A percentile compares a stretch with the other conserved stretches of the same genome.
phyloP scores from a whole-genome alignment of 2,888 invertebrate genomes.

The Drosophila peninsularis region DNA sequence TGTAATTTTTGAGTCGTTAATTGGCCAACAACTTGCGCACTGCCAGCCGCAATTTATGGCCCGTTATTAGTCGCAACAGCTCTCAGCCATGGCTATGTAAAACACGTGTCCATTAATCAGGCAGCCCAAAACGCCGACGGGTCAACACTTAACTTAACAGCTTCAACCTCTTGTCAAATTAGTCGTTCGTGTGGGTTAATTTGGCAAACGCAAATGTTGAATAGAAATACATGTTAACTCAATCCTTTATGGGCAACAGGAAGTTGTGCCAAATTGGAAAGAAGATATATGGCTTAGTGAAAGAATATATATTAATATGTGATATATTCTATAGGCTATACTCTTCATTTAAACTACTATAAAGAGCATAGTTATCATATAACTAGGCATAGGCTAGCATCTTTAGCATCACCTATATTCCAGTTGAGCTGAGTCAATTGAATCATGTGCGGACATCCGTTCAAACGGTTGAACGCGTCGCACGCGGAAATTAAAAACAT shows the following conservation, averaged over 20 bases:
- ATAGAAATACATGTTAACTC: not conserved
- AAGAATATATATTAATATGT: too few relatives aligned
- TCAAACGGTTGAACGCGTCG: constrained; percentile 3
- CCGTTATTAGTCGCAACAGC: constrained; percentile 54
- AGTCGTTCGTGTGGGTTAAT: constrained; percentile 21
- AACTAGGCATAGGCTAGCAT: too few relatives aligned
- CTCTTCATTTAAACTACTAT: too few relatives aligned
- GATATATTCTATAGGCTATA: too few relatives aligned
- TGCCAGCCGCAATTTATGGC: constrained; percentile 62
- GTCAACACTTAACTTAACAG: constrained; percentile 24
- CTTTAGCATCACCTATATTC: too few relatives aligned
- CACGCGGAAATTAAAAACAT: constrained; percentile 12
- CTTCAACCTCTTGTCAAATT: constrained; percentile 35
- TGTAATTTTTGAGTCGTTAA: constrained; percentile 60
- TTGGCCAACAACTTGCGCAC: constrained; percentile 74
- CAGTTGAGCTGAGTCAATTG: constrained; percentile 2
- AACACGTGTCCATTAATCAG: constrained; percentile 71
- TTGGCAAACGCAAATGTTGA: constrained; percentile 16
- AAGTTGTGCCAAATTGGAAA: not conserved
- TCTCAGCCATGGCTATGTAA: constrained; percentile 30
- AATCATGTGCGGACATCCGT: constrained; percentile 5
- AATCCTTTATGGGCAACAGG: constrained; percentile 10
- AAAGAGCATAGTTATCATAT: too few relatives aligned
- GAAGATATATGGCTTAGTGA: too few relatives aligned
- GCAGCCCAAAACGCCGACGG: constrained; percentile 50